Percentiles rank a stretch among this genome's conserved stretches.
These are phyloP conservation scores for Calameuta pallipes DNA, from an alignment of 2,888 invertebrate genomes.

Conservation along the genomic window DNA sequence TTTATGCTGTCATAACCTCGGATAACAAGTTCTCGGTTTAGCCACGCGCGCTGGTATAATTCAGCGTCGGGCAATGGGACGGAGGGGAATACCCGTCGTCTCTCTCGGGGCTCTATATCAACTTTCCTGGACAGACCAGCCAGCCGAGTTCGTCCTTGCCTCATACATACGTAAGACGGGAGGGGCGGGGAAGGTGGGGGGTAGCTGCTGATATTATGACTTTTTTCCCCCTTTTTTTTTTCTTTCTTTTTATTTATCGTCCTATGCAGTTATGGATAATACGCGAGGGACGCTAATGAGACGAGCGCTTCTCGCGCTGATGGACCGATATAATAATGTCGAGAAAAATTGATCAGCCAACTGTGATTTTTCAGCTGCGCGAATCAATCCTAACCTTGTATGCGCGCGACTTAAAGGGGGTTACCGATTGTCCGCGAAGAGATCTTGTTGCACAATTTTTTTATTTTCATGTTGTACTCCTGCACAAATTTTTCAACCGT, in stretches of 20 bases:
- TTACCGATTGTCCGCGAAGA: neutral
- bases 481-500: too few species aligned
- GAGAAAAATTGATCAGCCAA: neutral
- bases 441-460: neutral
- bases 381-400: neutral
- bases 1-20: constrained; percentile 52
- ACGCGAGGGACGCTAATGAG: constrained; percentile 37
- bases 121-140: constrained; percentile 46
- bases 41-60: constrained; percentile 48
- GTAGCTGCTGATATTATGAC: constrained; percentile 49
- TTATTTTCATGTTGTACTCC: neutral
- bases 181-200: neutral
- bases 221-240: constrained; percentile 9
- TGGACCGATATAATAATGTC: constrained; percentile 14
- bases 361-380: neutral
- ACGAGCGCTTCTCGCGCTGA: constrained; percentile 29
- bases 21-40: constrained; percentile 55
- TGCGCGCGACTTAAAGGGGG: neutral
- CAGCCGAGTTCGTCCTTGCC: constrained; percentile 21
- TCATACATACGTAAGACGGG: constrained; percentile 47
- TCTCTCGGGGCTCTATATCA: constrained; percentile 58
- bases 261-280: constrained; percentile 50
- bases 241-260: constrained; percentile 54
- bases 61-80: constrained; percentile 51
- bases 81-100: constrained; percentile 31